phyloP scores from a whole-genome alignment of 2,888 invertebrate species.

The Lamproptera curius region DNA sequence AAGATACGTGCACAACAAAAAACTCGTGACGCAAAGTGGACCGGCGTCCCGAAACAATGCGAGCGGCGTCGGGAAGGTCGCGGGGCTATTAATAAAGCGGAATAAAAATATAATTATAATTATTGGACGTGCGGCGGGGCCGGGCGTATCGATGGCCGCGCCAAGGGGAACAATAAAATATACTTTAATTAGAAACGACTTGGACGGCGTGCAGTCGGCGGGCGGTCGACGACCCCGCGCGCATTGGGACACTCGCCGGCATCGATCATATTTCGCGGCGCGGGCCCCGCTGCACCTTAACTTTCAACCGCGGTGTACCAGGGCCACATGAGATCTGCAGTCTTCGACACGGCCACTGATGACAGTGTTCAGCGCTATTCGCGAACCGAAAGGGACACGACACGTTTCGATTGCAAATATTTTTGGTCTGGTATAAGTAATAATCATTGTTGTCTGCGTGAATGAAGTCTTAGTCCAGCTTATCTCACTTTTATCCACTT shows the following conservation, averaged over 20 bases:
- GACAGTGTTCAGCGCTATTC: too few species aligned
- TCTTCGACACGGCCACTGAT: too few species aligned
- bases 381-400: too few species aligned
- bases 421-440: too few species aligned
- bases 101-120: constrained; percentile 72
- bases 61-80: constrained; percentile 42
- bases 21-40: constrained; percentile 13
- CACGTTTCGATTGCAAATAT: too few species aligned
- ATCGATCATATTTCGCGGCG: constrained; percentile 40
- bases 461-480: too few species aligned
- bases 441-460: too few species aligned
- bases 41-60: constrained; percentile 34
- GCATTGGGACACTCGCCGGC: constrained; percentile 35
- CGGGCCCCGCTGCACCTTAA: constrained; percentile 30
- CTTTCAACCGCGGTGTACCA: too few species aligned
- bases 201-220: constrained; percentile 32
- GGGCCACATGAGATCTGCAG: too few species aligned
- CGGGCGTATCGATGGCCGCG: constrained; percentile 56
- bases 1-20: constrained; percentile 17
- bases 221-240: constrained; percentile 41
- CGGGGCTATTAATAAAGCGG: constrained; percentile 51
- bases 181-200: constrained; percentile 68
- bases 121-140: constrained; percentile 70
- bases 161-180: constrained; percentile 74
- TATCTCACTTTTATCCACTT: too few species aligned